Evolutionary conservation across 2,888 invertebrate genomes (phyloP), one percentile per base, ranked within the genome.

Genomic region (Megastigmus dorsalis): DNA sequence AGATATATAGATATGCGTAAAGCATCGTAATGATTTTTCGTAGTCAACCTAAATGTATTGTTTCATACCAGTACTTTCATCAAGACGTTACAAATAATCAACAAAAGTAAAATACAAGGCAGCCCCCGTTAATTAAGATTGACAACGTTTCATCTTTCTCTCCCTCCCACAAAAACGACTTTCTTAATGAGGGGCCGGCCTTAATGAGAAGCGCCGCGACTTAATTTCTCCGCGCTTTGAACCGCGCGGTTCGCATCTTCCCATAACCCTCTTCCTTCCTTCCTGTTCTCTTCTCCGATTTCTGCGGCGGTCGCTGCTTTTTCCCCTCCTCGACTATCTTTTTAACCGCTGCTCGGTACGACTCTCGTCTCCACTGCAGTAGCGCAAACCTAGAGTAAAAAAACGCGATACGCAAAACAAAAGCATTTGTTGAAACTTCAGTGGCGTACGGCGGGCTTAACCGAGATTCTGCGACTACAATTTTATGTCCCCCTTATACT

Each of bases 381-480:
- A 30, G 15, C 28, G 18, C 18, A 9, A 20, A 36, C n/a, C n/a
- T n/a, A n/a, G n/a, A n/a, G n/a, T 18, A 23, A 20, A 66, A 38
- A 18, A 38, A 52, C 5, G 3, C 45, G 13, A 50, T 7, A 50
- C 3, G 36, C 4, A 23, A 23, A 18, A 36, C 3, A 1, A 59
- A 38, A 60, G 38, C 45, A 36, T 45, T 57, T 36, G 26, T 30
- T 45, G 38, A 48, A 68, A 59, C 57, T 68, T 70, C 9, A 38
- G 26, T 13, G n/a, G 33, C 18, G 48, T n/a, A n/a, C 33, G 9
- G 9, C 3, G 1, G 45, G 54, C 36, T 55, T 62, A 72, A 62
- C 36, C 38, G 23, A 63, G 63, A 74, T 74, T 69, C 68, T 59
- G n/a, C 15, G 41, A 52, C 57, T 69, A 63, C 15, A 57, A 69